Evolutionary conservation across 2,797 vertebrate genomes (phyloP).

Genomic region (Petrocephalus schoutedeni): DNA sequence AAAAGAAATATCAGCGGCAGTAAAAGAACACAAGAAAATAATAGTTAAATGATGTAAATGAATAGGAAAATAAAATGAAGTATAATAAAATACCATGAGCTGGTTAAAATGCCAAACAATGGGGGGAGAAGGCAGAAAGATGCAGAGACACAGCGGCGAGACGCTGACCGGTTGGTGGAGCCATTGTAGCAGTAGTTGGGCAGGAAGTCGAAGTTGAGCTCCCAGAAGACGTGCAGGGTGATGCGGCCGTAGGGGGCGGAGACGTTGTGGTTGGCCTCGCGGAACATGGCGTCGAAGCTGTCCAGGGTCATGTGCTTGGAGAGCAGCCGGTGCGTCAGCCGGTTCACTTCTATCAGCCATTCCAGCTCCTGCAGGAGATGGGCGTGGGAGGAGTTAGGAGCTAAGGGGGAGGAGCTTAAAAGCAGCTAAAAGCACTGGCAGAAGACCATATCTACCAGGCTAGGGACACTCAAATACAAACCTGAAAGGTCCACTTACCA

Average conservation of each 20-base stretch:
- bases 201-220: slow-evolving; percentile 85
- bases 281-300: slow-evolving; percentile 87
- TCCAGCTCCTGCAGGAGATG: slow-evolving; percentile 70
- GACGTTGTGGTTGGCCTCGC: slow-evolving; percentile 85
- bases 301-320: slow-evolving; percentile 84
- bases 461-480: background rate
- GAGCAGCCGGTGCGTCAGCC: slow-evolving; percentile 78
- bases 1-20: background rate
- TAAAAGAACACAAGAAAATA: background rate
- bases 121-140: background rate
- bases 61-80: background rate
- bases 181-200: slow-evolving; percentile 90
- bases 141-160: background rate
- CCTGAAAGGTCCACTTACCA: too few species aligned
- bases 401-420: background rate
- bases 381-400: background rate
- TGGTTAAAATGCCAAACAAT: too few species aligned
- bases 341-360: slow-evolving; percentile 82
- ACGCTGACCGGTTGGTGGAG: slow-evolving; percentile 78
- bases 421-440: background rate
- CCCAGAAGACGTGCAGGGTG: slow-evolving; percentile 86
- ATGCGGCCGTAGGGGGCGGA: slow-evolving; percentile 82
- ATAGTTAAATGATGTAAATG: background rate
- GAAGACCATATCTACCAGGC: background rate
- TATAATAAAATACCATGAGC: too few species aligned